Base-by-base conservation (phyloP, 2,888 invertebrate genomes). In the Zygogramma bicolorata region DNA sequence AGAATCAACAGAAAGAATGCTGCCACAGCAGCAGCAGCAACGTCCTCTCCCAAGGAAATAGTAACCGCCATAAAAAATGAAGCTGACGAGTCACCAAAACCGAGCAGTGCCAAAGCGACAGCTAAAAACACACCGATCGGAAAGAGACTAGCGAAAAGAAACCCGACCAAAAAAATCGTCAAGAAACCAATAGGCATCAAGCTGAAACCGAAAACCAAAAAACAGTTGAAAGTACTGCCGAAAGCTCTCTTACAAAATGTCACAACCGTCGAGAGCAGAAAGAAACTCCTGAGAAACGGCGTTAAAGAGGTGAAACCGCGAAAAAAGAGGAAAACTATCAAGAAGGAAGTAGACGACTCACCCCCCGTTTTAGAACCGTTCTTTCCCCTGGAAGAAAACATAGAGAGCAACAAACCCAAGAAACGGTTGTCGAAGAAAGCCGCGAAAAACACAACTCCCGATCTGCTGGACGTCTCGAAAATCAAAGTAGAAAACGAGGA, bases 1-100 rank as follows among this genome's bases (percentile, higher is more conserved):
- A 86, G 86, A 77, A 85, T 84, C 78, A 83, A 82, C 73, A 86
- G 85, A 81, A 86, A 86, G 83, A 84, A 84, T 65, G 74, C 82
- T 63, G 27, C 53, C 13, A 81, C 83, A 29, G 65, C 74, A 65
- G 42, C 74, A 15, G 34, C 68, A 40, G 57, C 73, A 49, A n/a
- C n/a, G n/a, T n/a, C n/a, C n/a, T 61, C 71, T 13, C 77, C 82
- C 10, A 85, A 84, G 81, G 86, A 86, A 73, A 78, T 82, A 75
- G 80, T 81, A 57, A 65, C 79, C 59, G 61, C 75, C 46, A 27
- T 71, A 22, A 81, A 80, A 71, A 77, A 75, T 65, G 84, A 82
- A 70, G 60, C 77, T 3, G 13, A 6, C 10, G 29, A 8, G 15
- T 27, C 40, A 62, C 40, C 15, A 18, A 29, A 46, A 46, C 15